Percentiles rank a stretch among this genome's conserved stretches.
Conservation (phyloP, 2,888 invertebrate species). For the Rotaria magnacalcarata region DNA sequence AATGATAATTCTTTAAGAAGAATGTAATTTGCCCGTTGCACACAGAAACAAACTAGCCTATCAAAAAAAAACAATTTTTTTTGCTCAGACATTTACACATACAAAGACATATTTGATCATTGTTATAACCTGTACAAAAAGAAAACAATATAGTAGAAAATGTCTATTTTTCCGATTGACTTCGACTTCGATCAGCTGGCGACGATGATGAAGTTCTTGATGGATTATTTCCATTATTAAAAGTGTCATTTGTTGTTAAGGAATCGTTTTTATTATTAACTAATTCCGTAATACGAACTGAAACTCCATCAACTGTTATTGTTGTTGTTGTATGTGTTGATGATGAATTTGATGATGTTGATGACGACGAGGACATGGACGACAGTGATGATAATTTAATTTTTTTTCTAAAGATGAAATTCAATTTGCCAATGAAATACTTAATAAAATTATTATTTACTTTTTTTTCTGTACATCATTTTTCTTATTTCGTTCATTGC, state of each 20-base stretch:
- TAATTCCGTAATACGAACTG: constrained; percentile 1
- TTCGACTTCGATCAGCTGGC: not conserved
- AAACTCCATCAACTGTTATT: not conserved
- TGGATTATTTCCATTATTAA: not conserved
- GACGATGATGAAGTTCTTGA: not conserved
- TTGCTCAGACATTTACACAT: not conserved
- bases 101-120: constrained; percentile 17
- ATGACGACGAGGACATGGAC: not conserved
- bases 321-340: not conserved
- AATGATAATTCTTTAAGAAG: not conserved
- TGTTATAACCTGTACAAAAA: not conserved
- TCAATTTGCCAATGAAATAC: not conserved
- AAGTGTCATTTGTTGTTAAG: not conserved
- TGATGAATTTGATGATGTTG: constrained; percentile 19
- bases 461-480: not conserved
- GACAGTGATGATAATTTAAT: not conserved
- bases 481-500: not conserved
- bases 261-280: not conserved
- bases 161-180: constrained; percentile 5
- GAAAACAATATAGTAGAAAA: not conserved
- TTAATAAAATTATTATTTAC: not conserved
- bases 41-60: constrained; percentile 22
- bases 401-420: not conserved
- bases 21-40: constrained; percentile 6
- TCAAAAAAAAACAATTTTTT: not conserved